These are phyloP conservation scores for Leptothorax acervorum DNA, from an alignment of 2,888 invertebrate species.

Conservation along the genomic window DNA sequence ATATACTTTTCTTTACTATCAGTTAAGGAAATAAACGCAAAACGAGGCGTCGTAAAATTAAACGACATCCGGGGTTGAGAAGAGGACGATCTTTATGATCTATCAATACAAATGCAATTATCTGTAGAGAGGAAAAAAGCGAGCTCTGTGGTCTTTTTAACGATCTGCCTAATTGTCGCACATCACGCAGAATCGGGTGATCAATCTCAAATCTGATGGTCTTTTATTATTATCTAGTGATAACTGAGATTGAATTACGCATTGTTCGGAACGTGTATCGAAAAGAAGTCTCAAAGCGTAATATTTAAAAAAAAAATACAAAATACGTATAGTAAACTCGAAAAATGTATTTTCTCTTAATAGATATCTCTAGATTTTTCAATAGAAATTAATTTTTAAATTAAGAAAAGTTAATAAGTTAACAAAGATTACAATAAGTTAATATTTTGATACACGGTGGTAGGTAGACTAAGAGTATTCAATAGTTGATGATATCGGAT, in stretches of 20 bases:
- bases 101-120: neutral
- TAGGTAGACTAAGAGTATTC: constrained; percentile 44
- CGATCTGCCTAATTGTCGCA: neutral
- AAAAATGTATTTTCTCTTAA: neutral
- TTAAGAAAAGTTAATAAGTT: constrained; percentile 4
- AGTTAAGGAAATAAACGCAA: neutral
- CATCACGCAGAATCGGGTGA: neutral
- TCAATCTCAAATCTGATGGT: neutral
- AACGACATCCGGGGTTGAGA: neutral
- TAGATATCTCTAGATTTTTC: neutral
- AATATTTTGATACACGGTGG: neutral
- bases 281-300: neutral
- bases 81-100: constrained; percentile 9
- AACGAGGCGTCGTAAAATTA: constrained; percentile 18
- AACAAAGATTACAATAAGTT: neutral
- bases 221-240: neutral
- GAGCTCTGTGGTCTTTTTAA: neutral
- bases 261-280: neutral
- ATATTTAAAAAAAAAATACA: neutral
- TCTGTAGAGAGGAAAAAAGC: neutral
- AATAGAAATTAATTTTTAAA: neutral
- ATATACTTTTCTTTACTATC: neutral
- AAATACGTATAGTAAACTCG: neutral
- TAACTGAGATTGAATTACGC: neutral
- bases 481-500: constrained; percentile 48